Base-by-base conservation (phyloP, 2,888 invertebrate species). In the Frankliniella fusca region DNA sequence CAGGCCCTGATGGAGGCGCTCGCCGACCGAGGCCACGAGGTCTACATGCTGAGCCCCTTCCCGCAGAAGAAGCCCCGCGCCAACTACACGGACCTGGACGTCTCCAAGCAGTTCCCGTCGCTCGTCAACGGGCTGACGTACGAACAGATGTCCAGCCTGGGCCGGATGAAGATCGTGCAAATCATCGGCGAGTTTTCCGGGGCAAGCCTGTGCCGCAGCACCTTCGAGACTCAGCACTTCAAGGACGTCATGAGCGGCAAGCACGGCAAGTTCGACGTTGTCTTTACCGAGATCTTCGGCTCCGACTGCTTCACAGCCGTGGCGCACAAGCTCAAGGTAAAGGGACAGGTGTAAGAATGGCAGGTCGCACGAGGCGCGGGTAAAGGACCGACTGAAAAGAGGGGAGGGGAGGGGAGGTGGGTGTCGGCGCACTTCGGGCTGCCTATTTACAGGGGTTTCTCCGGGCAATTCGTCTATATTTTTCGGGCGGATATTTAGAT, bases 31-130 rank as follows among this genome's bases (percentile, higher is more conserved):
- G 89, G 89, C 0, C 89, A 89, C 84, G 85, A 88, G 12, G 86
- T 89, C 1, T 88, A 87, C 0, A 83, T 88, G 15, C 85, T 89
- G 7, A 87, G 89, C 81, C 85, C 87, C 49, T 88, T 88, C 82
- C 88, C 89, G 0, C 84, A 86, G 81, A 86, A 87, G 83, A 86
- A 87, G 0, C 85, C 86, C 12, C 85, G 87, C 48, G 83, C 86
- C 0, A 89, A 88, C 84, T 87, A 89, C 79, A 87, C 85, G 3
- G 89, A 90, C 81, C 85, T 89, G 8, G 82, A 83, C 76, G 27
- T 83, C 0, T 80, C 81, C 48, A 28, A 54, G 80, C 81, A 83
- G 48, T 81, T 85, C 23, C 83, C 82, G 2, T 48, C 82, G 28
- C 80, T 76, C 1, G 54, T 81, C 18, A 82, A 79, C 80, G 48